Evolutionary conservation across 2,888 invertebrate genomes (phyloP).

Genomic region (Cosmorhoe ocellata): DNA sequence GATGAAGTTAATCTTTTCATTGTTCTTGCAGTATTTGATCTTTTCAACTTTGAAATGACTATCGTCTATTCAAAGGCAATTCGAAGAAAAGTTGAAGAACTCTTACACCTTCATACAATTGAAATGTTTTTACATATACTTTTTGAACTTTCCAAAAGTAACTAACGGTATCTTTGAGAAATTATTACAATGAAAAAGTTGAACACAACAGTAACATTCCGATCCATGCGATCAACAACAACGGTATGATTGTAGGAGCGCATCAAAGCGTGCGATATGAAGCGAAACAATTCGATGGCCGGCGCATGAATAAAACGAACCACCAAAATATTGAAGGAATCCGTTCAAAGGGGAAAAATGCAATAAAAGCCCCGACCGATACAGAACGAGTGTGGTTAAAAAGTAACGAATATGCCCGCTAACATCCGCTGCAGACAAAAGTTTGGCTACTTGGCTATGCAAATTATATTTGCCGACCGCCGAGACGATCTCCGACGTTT

Average conservation of each 20-base stretch:
- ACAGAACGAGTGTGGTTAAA: conserved; percentile 79
- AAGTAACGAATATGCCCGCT: conserved; percentile 81
- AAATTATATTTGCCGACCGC: conserved; percentile 83
- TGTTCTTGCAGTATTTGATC: conserved; percentile 40
- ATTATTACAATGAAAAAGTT: not conserved
- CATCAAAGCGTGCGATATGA: conserved; percentile 66
- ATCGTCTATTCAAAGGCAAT: not conserved
- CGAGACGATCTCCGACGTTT: conserved; percentile 78
- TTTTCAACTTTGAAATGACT: conserved; percentile 20
- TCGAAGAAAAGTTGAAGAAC: no score
- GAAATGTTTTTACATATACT: no score
- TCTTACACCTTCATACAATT: no score
- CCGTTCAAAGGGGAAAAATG: conserved; percentile 81
- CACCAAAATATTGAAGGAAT: conserved; percentile 81
- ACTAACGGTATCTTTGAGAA: no score
- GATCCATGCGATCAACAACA: conserved; percentile 26
- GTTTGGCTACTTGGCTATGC: conserved; percentile 82
- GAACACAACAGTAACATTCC: conserved; percentile 16
- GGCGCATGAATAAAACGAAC: conserved; percentile 79
- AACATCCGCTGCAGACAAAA: conserved; percentile 81
- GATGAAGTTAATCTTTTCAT: conserved; percentile 58
- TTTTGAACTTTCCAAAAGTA: no score
- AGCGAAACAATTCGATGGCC: conserved; percentile 78
- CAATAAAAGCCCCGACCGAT: conserved; percentile 76
- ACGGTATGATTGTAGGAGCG: conserved; percentile 49